These are phyloP conservation scores for Mobula birostris DNA, from an alignment of 2,113 vertebrate genomes.

Conservation along the genomic window DNA sequence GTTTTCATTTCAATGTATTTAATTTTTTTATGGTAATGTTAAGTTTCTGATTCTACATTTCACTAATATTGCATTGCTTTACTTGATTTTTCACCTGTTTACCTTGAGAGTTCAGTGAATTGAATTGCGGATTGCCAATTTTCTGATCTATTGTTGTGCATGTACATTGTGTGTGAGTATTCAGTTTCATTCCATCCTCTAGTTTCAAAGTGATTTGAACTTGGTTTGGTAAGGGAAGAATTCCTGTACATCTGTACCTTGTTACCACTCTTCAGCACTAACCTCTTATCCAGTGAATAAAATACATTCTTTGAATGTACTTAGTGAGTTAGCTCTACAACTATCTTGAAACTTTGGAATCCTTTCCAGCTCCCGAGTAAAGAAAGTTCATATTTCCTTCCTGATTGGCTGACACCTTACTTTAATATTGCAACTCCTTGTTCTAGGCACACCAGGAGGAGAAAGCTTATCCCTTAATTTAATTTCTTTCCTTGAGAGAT, in stretches of 20 bases:
- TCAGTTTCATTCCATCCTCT: not conserved
- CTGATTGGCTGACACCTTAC: too few relatives aligned
- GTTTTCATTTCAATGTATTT: not conserved
- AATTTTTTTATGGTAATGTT: not conserved
- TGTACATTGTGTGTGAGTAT: not conserved
- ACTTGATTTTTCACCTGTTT: not conserved
- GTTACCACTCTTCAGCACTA: too few relatives aligned
- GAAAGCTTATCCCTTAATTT: too few relatives aligned
- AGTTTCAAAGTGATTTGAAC: not conserved
- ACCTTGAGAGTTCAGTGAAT: not conserved
- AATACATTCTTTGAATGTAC: too few relatives aligned
- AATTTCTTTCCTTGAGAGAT: too few relatives aligned
- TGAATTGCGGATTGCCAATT: not conserved
- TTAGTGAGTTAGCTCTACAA: too few relatives aligned
- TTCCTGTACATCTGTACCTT: not conserved
- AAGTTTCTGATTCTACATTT: not conserved
- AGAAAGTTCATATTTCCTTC: too few relatives aligned
- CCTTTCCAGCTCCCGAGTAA: too few relatives aligned
- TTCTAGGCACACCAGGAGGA: too few relatives aligned
- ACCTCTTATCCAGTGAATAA: too few relatives aligned
- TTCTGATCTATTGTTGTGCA: not conserved
- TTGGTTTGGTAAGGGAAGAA: not conserved
- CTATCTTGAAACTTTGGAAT: too few relatives aligned
- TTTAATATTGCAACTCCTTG: too few relatives aligned
- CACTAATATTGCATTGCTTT: not conserved